phyloP scores from a whole-genome alignment of 2,888 invertebrate species.

The Callyntrura guangdongensis region DNA sequence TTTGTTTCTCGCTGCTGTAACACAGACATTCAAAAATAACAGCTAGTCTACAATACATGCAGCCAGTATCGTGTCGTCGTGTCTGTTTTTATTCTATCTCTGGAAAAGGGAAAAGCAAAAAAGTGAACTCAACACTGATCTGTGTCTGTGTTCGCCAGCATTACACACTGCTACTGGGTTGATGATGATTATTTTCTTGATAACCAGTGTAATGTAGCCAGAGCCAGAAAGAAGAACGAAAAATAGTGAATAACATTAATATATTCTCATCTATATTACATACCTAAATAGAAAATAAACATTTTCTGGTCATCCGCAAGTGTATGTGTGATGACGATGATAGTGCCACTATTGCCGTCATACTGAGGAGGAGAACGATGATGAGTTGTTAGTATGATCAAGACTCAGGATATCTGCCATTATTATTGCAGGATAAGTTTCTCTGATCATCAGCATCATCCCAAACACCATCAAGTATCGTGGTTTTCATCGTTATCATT shows the following conservation, averaged over 20 bases:
- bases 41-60: too few species aligned
- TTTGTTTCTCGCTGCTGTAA: too few species aligned
- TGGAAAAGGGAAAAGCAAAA: too few species aligned
- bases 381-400: background rate
- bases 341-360: background rate
- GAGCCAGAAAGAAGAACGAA: constrained; percentile 21
- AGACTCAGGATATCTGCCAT: background rate
- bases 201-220: constrained; percentile 48
- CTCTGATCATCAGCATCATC: constrained; percentile 16
- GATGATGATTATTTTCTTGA: background rate
- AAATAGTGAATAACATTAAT: background rate
- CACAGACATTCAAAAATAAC: too few species aligned
- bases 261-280: background rate
- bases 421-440: constrained; percentile 41
- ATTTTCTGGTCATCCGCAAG: too few species aligned
- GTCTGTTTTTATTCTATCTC: too few species aligned
- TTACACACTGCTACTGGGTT: background rate
- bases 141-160: background rate
- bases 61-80: too few species aligned
- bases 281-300: too few species aligned
- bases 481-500: too few species aligned
- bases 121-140: background rate
- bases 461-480: background rate
- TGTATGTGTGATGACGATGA: too few species aligned
- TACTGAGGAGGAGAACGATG: background rate